Conservation (phyloP, 2,797 vertebrate genomes). For the Emydoidea blandingii region DNA sequence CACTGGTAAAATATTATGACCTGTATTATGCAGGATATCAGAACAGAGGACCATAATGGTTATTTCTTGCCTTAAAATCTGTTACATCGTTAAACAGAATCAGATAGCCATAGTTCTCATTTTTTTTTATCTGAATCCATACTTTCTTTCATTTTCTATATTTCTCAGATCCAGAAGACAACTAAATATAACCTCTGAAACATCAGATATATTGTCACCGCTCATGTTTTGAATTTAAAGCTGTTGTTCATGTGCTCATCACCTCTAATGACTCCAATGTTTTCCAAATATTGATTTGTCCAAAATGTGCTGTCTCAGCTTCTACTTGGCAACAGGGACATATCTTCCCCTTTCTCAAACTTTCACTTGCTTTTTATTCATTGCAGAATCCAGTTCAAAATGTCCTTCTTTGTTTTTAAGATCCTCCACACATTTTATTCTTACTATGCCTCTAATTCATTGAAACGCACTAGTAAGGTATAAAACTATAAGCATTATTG, state of each 20-base stretch:
- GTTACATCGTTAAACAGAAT: background rate
- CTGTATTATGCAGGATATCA: background rate
- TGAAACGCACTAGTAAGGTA: background rate
- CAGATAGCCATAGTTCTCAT: background rate
- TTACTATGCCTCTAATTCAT: background rate
- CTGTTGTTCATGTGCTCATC: background rate
- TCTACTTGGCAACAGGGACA: background rate
- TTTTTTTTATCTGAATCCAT: background rate
- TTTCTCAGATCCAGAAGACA: background rate
- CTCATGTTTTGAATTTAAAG: background rate
- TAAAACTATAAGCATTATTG: background rate
- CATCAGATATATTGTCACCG: no score
- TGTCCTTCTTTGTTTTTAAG: background rate
- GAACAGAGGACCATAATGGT: background rate
- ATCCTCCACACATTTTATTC: background rate
- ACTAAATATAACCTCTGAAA: background rate
- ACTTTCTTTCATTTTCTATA: background rate
- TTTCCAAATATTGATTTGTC: background rate
- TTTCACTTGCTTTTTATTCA: background rate
- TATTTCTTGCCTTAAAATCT: background rate
- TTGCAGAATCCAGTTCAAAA: background rate
- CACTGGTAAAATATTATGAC: background rate
- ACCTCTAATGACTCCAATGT: background rate
- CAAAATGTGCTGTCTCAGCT: accelerated
- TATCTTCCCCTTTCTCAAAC: background rate